Evolutionary conservation across 2,113 vertebrate genomes (phyloP).

Genomic region (Anseranas semipalmata): DNA sequence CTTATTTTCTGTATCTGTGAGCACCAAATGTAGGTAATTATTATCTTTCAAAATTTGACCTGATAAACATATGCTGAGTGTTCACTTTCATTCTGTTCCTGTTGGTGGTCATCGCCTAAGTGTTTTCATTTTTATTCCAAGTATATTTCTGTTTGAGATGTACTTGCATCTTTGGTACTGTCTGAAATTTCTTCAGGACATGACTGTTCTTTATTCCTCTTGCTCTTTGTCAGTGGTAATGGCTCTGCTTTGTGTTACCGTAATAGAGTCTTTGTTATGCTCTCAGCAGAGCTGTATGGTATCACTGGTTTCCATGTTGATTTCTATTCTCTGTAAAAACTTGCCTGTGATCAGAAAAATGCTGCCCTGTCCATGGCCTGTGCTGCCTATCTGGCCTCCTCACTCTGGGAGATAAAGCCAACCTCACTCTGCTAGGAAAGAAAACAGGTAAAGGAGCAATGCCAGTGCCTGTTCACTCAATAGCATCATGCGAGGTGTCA

Average conservation of each 20-base stretch:
- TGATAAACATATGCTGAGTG: background rate
- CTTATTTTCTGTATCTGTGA: background rate
- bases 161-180: background rate
- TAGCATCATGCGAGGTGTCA: background rate
- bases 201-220: conserved; percentile 10
- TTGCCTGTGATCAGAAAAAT: conserved; percentile 1
- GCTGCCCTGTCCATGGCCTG: background rate
- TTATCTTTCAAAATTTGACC: background rate
- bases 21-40: background rate
- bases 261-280: background rate
- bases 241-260: conserved; percentile 19
- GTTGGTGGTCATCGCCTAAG: background rate
- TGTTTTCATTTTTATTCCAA: background rate
- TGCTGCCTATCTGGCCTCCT: background rate
- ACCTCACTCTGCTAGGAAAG: background rate
- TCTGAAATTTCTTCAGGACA: conserved; percentile 49
- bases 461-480: background rate
- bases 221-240: conserved; percentile 19
- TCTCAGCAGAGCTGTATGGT: background rate
- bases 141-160: background rate
- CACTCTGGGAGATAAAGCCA: background rate
- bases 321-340: conserved; percentile 18
- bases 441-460: background rate
- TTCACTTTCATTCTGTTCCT: background rate
- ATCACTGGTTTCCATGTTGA: conserved; percentile 40